Conservation (phyloP, 2,797 vertebrate genomes). For the Borostomias antarcticus region DNA sequence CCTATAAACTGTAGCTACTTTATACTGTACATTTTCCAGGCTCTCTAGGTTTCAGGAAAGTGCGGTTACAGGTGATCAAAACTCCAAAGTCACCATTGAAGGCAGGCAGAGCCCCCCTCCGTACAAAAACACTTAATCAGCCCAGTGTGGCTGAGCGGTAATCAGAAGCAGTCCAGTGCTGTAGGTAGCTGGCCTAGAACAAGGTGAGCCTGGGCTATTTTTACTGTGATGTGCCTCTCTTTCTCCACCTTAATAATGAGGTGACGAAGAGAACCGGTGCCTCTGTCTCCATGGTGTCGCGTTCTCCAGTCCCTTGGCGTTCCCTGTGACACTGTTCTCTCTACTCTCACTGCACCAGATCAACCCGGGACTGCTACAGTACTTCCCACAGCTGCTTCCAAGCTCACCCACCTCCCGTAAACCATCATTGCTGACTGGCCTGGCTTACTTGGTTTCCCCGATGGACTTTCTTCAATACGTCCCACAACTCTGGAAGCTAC, state of each 20-base stretch:
- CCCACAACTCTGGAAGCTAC: constrained; percentile 28
- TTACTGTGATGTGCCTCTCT: constrained; percentile 30
- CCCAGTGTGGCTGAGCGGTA: constrained; percentile 27
- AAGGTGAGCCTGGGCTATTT: constrained; percentile 37
- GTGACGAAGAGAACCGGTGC: constrained; percentile 35
- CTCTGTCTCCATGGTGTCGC: constrained; percentile 19
- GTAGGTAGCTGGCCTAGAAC: constrained; percentile 29
- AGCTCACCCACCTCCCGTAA: constrained; percentile 10
- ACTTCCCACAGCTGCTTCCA: constrained; percentile 20
- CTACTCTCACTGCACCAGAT: neutral
- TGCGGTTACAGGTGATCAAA: too few species aligned
- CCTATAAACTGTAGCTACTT: too few species aligned
- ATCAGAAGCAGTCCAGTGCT: constrained; percentile 26
- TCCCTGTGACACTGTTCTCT: constrained; percentile 19
- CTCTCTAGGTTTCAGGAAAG: too few species aligned
- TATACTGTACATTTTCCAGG: too few species aligned
- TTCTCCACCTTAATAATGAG: constrained; percentile 41
- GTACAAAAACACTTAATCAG: constrained; percentile 47
- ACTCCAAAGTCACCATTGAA: too few species aligned
- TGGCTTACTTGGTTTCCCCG: constrained; percentile 27
- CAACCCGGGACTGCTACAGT: constrained; percentile 26
- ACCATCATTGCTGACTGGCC: constrained; percentile 9
- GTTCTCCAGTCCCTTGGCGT: constrained; percentile 26
- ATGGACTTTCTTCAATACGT: constrained; percentile 28
- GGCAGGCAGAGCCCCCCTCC: too few species aligned